phyloP scores from a whole-genome alignment of 2,888 invertebrate genomes.

The Venusia cambrica region DNA sequence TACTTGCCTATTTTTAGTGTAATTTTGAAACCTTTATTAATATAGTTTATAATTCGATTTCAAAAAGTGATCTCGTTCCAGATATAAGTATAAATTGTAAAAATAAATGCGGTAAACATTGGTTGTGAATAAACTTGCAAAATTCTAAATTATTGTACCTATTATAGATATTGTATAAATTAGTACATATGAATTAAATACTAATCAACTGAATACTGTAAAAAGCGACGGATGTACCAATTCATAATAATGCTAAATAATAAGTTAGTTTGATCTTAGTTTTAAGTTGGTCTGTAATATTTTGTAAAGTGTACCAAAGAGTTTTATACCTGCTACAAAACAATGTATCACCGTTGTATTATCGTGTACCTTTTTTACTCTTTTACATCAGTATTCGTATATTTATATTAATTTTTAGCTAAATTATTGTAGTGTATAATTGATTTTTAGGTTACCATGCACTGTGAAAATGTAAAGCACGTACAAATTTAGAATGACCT shows the following conservation, averaged over 20 bases:
- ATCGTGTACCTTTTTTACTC: constrained; percentile 21
- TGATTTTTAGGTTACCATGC: constrained; percentile 27
- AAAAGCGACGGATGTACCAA: constrained; percentile 2
- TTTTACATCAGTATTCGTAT: constrained; percentile 27
- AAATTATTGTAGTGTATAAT: constrained; percentile 8
- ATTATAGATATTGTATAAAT: constrained; percentile 16
- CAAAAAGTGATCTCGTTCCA: too few species aligned
- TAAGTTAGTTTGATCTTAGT: too few species aligned
- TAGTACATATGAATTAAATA: too few species aligned
- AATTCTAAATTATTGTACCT: constrained; percentile 26
- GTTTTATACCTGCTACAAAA: constrained; percentile 16
- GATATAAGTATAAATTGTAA: too few species aligned
- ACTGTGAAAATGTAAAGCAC: constrained; percentile 26
- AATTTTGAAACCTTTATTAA: too few species aligned
- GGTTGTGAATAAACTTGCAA: constrained; percentile 38
- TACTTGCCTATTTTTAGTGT: too few species aligned
- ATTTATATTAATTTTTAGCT: constrained; percentile 11
- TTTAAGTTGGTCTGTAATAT: constrained; percentile 1
- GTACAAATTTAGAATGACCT: constrained; percentile 16
- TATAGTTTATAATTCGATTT: too few species aligned
- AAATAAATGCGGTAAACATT: constrained; percentile 21
- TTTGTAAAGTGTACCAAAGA: constrained; percentile 29
- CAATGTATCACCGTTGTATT: constrained; percentile 8
- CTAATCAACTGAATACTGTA: too few species aligned
- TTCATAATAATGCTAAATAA: too few species aligned